Percentiles rank a stretch among this genome's conserved stretches.
Conservation (phyloP, 2,888 invertebrate species). For the Eristalinus aeneus region DNA sequence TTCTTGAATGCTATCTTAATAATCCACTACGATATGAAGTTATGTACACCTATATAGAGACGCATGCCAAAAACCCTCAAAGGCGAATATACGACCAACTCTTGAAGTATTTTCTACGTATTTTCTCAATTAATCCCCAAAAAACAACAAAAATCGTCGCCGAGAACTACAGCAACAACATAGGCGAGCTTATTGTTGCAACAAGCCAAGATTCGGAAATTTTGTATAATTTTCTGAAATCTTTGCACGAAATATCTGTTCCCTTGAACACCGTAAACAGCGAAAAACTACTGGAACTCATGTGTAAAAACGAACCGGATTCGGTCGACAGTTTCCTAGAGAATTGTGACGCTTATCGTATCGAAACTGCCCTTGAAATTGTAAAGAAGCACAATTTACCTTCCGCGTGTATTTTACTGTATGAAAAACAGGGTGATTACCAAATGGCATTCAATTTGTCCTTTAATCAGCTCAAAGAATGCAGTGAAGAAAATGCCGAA, state of each 20-base stretch:
- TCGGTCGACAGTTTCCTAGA: conserved; percentile 82
- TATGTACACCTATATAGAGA: conserved; percentile 83
- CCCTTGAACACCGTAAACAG: conserved; percentile 81
- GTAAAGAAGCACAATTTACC: conserved; percentile 84
- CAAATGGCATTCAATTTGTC: conserved; percentile 86
- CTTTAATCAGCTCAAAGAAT: conserved; percentile 79
- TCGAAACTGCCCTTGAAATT: conserved; percentile 85
- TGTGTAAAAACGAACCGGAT: conserved; percentile 83
- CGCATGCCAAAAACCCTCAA: conserved; percentile 79
- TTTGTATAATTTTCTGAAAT: conserved; percentile 83
- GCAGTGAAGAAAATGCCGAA: conserved; percentile 71
- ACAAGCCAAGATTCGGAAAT: conserved; percentile 72
- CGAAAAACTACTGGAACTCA: conserved; percentile 84
- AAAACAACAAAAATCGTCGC: conserved; percentile 85
- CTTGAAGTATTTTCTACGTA: conserved; percentile 80
- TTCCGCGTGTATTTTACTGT: conserved; percentile 86
- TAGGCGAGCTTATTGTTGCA: conserved; percentile 80
- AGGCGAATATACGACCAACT: conserved; percentile 81
- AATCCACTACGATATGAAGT: conserved; percentile 84
- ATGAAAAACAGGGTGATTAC: conserved; percentile 89
- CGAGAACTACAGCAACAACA: conserved; percentile 82
- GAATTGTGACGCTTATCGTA: conserved; percentile 83
- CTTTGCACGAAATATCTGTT: conserved; percentile 81
- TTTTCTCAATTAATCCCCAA: conserved; percentile 84
- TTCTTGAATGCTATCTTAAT: conserved; percentile 86